phyloP scores from a whole-genome alignment of 2,113 vertebrate genomes.

The Cyprinodon brontotheroides region DNA sequence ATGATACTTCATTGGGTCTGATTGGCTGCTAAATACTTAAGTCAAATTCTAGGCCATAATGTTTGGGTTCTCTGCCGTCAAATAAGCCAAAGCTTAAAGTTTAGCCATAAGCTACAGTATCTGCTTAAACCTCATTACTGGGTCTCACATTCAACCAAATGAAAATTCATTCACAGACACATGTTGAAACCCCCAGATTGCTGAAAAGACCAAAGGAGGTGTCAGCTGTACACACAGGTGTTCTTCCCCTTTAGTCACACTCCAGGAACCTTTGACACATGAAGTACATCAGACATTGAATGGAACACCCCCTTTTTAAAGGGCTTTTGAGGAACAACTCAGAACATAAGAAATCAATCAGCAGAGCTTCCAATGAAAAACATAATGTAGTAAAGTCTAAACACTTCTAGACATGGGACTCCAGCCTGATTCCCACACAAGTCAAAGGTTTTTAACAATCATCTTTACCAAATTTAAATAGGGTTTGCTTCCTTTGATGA shows the following conservation, averaged over 20 bases:
- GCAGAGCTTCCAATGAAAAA: conserved; percentile 81
- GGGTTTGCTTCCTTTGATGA: conserved; percentile 68
- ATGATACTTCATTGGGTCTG: conserved; percentile 12
- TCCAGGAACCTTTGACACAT: conserved; percentile 24
- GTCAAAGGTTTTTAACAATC: conserved; percentile 88
- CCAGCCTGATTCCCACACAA: conserved; percentile 91
- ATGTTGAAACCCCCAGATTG: conserved; percentile 30
- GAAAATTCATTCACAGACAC: conserved; percentile 53
- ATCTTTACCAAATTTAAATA: conserved; percentile 82
- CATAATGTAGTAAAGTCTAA: conserved; percentile 81
- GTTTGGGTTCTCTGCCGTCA: conserved; percentile 19
- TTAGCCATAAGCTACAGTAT: conserved; percentile 32
- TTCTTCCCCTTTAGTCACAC: conserved; percentile 30
- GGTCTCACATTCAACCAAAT: conserved; percentile 43
- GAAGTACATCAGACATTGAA: conserved; percentile 40
- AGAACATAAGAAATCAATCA: conserved; percentile 83
- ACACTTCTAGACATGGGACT: conserved; percentile 89
- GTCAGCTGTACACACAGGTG: conserved; percentile 51
- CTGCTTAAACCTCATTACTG: conserved; percentile 29
- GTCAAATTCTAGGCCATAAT: conserved; percentile 39
- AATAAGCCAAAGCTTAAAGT: conserved; percentile 42
- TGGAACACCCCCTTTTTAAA: conserved; percentile 8
- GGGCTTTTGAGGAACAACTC: conserved; percentile 56
- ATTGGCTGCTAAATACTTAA: conserved; percentile 20
- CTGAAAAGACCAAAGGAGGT: conserved; percentile 18